Conservation (phyloP, 2,797 vertebrate species). For the Dipus sagitta region DNA sequence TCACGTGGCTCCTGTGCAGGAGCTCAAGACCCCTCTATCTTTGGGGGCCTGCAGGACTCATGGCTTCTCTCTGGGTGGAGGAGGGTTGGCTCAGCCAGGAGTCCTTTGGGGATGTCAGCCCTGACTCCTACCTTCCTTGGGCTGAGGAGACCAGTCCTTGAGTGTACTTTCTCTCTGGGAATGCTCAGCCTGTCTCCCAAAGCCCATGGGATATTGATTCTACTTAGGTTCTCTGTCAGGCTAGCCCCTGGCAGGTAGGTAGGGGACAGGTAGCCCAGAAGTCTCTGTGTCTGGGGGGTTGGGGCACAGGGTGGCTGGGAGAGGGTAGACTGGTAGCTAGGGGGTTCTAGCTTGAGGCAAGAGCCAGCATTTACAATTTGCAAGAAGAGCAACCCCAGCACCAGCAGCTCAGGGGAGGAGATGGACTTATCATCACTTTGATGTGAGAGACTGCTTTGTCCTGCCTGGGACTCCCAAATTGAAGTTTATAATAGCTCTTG, state of each 20-base stretch:
- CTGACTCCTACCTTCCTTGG: rapidly evolving
- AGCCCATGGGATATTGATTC: rapidly evolving
- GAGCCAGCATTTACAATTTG: constrained; percentile 45
- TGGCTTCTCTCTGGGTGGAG: too few relatives aligned
- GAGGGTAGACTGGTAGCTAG: neutral
- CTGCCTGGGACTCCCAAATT: rapidly evolving
- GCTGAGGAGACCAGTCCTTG: rapidly evolving
- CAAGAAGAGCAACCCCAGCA: neutral
- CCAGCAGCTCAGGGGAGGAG: neutral
- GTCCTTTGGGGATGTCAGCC: rapidly evolving
- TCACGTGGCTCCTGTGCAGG: neutral
- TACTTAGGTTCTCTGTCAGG: rapidly evolving
- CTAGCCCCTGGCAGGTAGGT: neutral
- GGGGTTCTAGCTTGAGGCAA: constrained; percentile 45
- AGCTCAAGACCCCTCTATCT: neutral
- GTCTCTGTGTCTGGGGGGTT: neutral
- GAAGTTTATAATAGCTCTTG: neutral
- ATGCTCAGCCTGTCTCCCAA: neutral
- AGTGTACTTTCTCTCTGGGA: neutral
- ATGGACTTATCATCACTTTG: neutral
- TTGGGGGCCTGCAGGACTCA: neutral
- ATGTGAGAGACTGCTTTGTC: neutral
- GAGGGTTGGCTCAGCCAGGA: neutral
- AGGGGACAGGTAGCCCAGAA: neutral
- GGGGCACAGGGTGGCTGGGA: neutral